Evolutionary conservation across 2,113 vertebrate genomes (phyloP), one percentile per base, ranked within the genome.

Genomic region (Podarcis cretensis): DNA sequence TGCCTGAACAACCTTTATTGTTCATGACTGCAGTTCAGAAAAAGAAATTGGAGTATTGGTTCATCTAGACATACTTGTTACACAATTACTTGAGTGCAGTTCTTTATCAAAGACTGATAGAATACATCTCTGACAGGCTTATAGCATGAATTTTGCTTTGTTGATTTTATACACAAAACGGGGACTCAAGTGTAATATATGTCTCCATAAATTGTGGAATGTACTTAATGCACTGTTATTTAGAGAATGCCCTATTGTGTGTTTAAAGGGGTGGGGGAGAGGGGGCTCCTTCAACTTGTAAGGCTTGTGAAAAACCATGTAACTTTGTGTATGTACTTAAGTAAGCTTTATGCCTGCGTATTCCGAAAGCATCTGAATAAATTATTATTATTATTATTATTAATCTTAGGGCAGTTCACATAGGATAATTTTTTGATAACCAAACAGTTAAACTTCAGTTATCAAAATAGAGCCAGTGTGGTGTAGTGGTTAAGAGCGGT

Each of bases 201-300:
- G 13, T 83, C 37, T 83, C 23, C 16, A 74, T 16, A 79, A 68
- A 25, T 18, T 73, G 12, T 32, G 7, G 10, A 12, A 1, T 71
- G 13, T 74, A 37, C 20, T 54, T 73, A 71, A 63, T n/a, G 63
- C 32, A 20, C 4, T 71, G 40, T 54, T n/a, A n/a, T 13, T 83
- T 20, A 23, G 75, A 40, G 5, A 20, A 2, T 35, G 8, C 30
- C 32, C 21, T 16, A 16, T 3, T 83, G n/a, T 85, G 32, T 87
- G 30, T 89, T 94, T 18, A 82, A 75, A 35, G 81, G 63, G 82
- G 66, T 87, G 85, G n/a, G 86, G 18, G 65, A 30, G 30, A 23
- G 68, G 23, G 68, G 16, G 32, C 77, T 54, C 0, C 81, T 13
- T 83, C 30, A 75, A 48, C 13, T 86, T 76, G 5, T 76, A 32